Evolutionary conservation across 2,113 vertebrate genomes (phyloP), one percentile per base, ranked within the genome.

Genomic region (Siphamia tubifer): DNA sequence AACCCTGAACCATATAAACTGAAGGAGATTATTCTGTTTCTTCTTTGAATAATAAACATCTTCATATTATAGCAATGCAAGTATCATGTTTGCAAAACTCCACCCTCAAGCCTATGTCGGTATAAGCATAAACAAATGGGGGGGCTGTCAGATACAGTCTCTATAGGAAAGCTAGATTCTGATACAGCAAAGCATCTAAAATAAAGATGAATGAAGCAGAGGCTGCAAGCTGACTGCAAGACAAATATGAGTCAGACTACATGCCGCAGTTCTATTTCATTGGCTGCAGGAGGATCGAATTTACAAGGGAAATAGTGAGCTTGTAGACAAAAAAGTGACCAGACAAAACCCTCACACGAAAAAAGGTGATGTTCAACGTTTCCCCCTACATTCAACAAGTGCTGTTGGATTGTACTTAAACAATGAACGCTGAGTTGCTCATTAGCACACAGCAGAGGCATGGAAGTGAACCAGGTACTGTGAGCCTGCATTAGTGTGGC

Each of bases 211-310:
- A 79, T 67, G 66, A 60, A 66, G 36, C 15, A 0, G 0, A 40
- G 58, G 58, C 66, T 34, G 24, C 1, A 11, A 67, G 32, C 17
- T 23, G 43, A 56, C 45, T 30, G 40, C 9, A 52, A 47, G 53
- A 35, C 52, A 62, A 61, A 68, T 13, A 54, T 81, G 82, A 87
- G 58, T 84, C 77, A 83, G 63, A 63, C 16, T 2, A 15, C 2
- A 53, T 64, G 55, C 57, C 1, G 4, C 13, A 15, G 56, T 40
- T 51, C 11, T 2, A 52, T 28, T 57, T 66, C 51, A 72, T 30
- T 23, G 28, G 52, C 52, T 55, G 20, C 23, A 49, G 47, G 30
- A 58, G 12, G 6, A 39, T 4, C 16, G 30, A 11, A 13, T 53
- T 73, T 36, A 34, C 10, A 56, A 19, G 17, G 13, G 7, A 64